Percentiles rank a stretch among this genome's conserved stretches.
phyloP scores from a whole-genome alignment of 2,113 vertebrate species.

The Amazona vittata region DNA sequence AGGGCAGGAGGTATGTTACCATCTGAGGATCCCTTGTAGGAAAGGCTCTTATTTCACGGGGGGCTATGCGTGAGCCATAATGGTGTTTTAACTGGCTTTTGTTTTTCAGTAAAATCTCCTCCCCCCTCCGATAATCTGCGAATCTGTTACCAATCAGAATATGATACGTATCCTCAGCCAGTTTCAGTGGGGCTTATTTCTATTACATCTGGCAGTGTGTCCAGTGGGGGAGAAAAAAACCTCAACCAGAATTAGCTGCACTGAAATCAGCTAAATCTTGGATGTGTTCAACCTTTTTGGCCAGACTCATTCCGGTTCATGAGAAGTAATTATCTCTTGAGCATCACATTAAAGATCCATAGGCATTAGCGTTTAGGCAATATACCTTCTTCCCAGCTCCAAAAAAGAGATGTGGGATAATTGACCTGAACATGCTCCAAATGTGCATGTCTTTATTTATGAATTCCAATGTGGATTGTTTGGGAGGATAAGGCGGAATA shows the following conservation, averaged over 20 bases:
- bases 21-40: background rate
- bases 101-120: constrained; percentile 3
- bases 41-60: background rate
- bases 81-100: constrained; percentile 10
- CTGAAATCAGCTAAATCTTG: constrained; percentile 58
- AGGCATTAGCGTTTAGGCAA: constrained; percentile 42
- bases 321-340: constrained; percentile 67
- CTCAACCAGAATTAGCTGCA: constrained; percentile 44
- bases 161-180: constrained; percentile 47
- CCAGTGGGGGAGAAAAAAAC: background rate
- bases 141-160: constrained; percentile 65
- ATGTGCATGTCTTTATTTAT: constrained; percentile 65
- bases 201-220: constrained; percentile 64
- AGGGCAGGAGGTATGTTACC: background rate
- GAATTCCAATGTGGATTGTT: constrained; percentile 50
- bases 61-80: background rate
- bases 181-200: constrained; percentile 45
- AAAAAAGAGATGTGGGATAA: constrained; percentile 46
- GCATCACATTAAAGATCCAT: constrained; percentile 64
- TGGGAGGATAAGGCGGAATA: constrained; percentile 18
- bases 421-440: constrained; percentile 61
- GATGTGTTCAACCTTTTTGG: constrained; percentile 55
- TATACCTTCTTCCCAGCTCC: constrained; percentile 52
- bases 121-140: background rate
- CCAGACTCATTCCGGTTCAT: constrained; percentile 55